Percentiles rank a stretch among this genome's conserved stretches.
Conservation (phyloP, 2,797 vertebrate genomes). For the Perodicticus potto region DNA sequence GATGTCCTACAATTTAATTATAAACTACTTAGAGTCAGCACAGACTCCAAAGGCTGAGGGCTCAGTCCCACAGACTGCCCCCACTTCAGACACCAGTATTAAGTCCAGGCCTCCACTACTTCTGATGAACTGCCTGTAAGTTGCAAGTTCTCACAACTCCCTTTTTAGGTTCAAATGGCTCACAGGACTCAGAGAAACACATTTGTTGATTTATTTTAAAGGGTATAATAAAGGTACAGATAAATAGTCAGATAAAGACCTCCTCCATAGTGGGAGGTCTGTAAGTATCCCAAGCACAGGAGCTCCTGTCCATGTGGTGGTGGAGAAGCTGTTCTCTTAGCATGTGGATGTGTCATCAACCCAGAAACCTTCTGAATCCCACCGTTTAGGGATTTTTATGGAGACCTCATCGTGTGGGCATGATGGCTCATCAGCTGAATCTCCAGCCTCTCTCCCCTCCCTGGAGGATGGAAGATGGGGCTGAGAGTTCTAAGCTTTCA, state of each 20-base stretch:
- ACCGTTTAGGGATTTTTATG: not conserved
- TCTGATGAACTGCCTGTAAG: not conserved
- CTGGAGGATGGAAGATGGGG: not conserved
- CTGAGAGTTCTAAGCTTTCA: not conserved
- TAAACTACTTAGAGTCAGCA: not conserved
- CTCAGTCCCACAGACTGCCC: not conserved
- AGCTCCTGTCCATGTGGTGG: not conserved
- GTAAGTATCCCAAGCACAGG: not conserved
- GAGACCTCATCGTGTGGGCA: not conserved
- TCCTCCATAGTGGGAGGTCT: not conserved
- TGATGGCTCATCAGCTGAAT: not conserved
- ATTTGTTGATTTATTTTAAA: constrained; percentile 1
- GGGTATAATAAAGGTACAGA: not conserved
- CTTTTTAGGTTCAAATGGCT: not conserved
- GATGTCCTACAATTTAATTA: not conserved
- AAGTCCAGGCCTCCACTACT: not conserved
- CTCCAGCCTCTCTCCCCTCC: not conserved
- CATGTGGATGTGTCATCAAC: not conserved
- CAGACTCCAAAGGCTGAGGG: not conserved
- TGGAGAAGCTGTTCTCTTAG: not conserved
- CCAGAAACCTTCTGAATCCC: not conserved
- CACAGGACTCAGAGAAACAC: not conserved
- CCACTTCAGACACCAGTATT: not conserved
- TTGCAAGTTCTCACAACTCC: not conserved
- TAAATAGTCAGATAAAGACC: not conserved